Conservation (phyloP, 2,113 vertebrate species). For the Cyphomyrus plagiostoma region DNA sequence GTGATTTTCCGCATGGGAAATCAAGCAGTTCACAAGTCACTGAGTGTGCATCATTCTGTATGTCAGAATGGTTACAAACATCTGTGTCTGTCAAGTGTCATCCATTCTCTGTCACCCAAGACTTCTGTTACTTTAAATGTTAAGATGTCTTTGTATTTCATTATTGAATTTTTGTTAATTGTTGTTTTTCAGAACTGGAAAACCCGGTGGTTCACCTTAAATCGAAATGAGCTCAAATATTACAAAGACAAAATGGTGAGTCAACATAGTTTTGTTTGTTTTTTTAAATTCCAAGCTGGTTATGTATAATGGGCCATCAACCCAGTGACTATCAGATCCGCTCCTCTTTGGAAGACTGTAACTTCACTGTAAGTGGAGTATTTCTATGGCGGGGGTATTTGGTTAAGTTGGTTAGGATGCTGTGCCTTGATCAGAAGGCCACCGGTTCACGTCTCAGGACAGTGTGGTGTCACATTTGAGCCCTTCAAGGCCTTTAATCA, state of each 20-base stretch:
- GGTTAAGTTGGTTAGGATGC: not conserved
- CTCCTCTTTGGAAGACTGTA: not conserved
- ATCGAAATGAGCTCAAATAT: conserved; percentile 89
- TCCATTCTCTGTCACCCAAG: not conserved
- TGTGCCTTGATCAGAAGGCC: not conserved
- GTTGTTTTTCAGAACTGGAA: conserved; percentile 78
- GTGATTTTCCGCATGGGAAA: not conserved
- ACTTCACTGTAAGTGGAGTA: not conserved
- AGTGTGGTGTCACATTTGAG: not conserved
- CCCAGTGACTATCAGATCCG: not conserved
- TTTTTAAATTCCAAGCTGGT: not conserved
- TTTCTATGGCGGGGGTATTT: not conserved
- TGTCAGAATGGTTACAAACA: not conserved
- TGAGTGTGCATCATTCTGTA: not conserved
- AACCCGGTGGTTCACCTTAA: conserved; percentile 91
- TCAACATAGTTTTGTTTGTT: not conserved
- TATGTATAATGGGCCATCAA: not conserved
- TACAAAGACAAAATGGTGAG: conserved; percentile 92
- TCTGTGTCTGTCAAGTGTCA: not conserved
- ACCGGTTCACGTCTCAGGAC: not conserved
- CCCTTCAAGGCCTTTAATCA: not conserved
- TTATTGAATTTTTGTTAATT: not conserved
- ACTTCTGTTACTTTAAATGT: not conserved
- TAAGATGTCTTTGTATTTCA: not conserved
- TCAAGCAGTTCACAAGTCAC: not conserved